Evolutionary conservation across 2,888 invertebrate species (phyloP).

Genomic region (Tortricodes alternella): DNA sequence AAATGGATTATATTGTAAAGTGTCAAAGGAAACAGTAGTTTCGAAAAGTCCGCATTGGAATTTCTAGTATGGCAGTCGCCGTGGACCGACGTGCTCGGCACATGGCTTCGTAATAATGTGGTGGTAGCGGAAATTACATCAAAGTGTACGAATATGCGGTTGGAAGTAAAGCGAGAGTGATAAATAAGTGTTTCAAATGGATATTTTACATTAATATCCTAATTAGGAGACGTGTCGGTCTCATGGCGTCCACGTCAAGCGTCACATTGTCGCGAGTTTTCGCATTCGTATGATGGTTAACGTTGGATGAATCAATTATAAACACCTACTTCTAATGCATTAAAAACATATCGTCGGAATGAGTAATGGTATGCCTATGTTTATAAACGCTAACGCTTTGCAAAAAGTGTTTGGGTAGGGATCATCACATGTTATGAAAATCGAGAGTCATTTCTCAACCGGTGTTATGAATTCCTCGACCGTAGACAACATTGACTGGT

Average conservation of each 20-base stretch:
- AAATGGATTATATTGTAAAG: slow-evolving; percentile 83
- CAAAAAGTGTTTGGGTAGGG: slow-evolving; percentile 40
- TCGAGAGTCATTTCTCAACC: slow-evolving; percentile 40
- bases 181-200: slow-evolving; percentile 45
- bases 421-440: slow-evolving; percentile 39
- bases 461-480: slow-evolving; percentile 48
- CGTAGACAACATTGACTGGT: slow-evolving; percentile 48
- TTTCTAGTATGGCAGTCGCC: slow-evolving; percentile 72
- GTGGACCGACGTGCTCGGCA: slow-evolving; percentile 78
- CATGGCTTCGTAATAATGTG: slow-evolving; percentile 76
- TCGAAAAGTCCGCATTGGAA: slow-evolving; percentile 79
- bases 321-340: background rate
- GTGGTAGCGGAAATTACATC: slow-evolving; percentile 70
- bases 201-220: slow-evolving; percentile 17
- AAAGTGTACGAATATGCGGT: slow-evolving; percentile 52
- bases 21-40: slow-evolving; percentile 61
- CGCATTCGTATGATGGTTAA: slow-evolving; percentile 42
- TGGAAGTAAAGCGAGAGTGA: slow-evolving; percentile 58
- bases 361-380: slow-evolving; percentile 25
- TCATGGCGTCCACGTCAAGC: slow-evolving; percentile 69
- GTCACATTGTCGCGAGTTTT: slow-evolving; percentile 71
- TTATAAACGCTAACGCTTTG: slow-evolving; percentile 34
- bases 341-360: slow-evolving; percentile 1
- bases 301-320: slow-evolving; percentile 13
- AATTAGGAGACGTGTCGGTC: slow-evolving; percentile 4